Base-by-base conservation (phyloP, 2,113 vertebrate genomes). In the Myodes glareolus region DNA sequence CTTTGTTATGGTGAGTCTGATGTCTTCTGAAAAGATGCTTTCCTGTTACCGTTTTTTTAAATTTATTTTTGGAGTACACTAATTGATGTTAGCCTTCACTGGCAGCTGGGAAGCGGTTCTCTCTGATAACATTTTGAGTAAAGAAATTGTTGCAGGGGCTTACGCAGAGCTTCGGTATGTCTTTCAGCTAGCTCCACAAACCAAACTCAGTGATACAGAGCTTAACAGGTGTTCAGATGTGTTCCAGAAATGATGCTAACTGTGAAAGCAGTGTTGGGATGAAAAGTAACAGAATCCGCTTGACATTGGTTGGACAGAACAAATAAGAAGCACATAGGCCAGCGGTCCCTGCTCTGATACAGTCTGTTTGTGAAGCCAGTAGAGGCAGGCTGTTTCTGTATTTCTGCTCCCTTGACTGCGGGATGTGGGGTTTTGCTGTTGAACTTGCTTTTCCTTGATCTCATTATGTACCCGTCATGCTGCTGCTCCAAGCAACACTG, bases 151-250 rank as follows among this genome's bases (percentile, higher is more conserved):
- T 90, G 52, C 21, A 63, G 17, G 61, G 42, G 73, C 70, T 65
- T 75, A 72, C 7, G 19, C 70, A 91, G 65, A 91, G 31, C 17
- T 72, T 92, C 77, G 84, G 7, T 94, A 31, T 97, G 29, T 94
- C 97, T 97, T 94, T 29, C 88, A 94, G 21, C 25, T 86, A 42
- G 21, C 65, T 80, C 72, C 91, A 68, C 78, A 3, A 65, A 91
- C 75, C 39, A 73, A 81, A 81, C 61, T 86, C 87, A 93, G 6
- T 78, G 77, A 85, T 52, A 13, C 65, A 29, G 7, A 75, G 72
- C 42, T 95, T 84, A 94, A 84, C 87, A 65, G 96, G 77, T 93
- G 77, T 23, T 88, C 42, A 95, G 4, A 25, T 47, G 31, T 61
- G 52, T 95, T 33, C 11, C 23, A 93, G 72, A 33, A 85, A 11